phyloP scores from a whole-genome alignment of 2,888 invertebrate genomes.

The Andrena minutula region DNA sequence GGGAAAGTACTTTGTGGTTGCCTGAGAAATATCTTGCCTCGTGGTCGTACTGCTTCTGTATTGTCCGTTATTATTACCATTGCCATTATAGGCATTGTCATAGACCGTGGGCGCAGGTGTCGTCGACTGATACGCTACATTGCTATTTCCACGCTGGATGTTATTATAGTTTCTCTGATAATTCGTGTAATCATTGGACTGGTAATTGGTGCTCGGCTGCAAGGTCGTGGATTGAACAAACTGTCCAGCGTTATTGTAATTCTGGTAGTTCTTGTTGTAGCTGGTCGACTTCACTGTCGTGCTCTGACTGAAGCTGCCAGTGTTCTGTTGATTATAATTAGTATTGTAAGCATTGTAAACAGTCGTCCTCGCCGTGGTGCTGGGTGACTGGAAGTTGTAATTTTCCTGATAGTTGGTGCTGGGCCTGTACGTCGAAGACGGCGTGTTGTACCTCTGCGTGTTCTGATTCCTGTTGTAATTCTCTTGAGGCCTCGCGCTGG shows the following conservation, averaged over 20 bases:
- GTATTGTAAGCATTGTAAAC: constrained; percentile 68
- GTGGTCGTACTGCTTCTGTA: constrained; percentile 77
- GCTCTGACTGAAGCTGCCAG: constrained; percentile 48
- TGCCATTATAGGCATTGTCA: constrained; percentile 73
- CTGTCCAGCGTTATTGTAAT: constrained; percentile 71
- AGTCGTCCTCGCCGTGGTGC: constrained; percentile 75
- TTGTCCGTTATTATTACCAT: constrained; percentile 71
- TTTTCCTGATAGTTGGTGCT: constrained; percentile 76
- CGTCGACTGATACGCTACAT: constrained; percentile 74
- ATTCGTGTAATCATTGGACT: constrained; percentile 77
- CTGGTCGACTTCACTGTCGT: constrained; percentile 74
- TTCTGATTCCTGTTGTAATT: constrained; percentile 70
- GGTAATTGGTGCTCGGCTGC: constrained; percentile 77
- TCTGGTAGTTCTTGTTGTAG: constrained; percentile 70
- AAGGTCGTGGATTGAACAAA: constrained; percentile 77
- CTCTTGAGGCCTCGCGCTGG: constrained; percentile 64
- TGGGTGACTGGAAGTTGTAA: constrained; percentile 75
- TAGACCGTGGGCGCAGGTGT: constrained; percentile 74
- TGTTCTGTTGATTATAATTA: constrained; percentile 71
- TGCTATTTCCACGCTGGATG: constrained; percentile 76
- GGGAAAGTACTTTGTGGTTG: constrained; percentile 75
- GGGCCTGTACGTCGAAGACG: constrained; percentile 78
- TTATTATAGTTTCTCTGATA: constrained; percentile 80
- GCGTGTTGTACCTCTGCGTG: constrained; percentile 68
- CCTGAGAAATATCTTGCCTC: constrained; percentile 80